These are phyloP conservation scores for Drosophila sulfurigaster DNA, from an alignment of 1,140 invertebrate genomes.

Conservation along the genomic window DNA sequence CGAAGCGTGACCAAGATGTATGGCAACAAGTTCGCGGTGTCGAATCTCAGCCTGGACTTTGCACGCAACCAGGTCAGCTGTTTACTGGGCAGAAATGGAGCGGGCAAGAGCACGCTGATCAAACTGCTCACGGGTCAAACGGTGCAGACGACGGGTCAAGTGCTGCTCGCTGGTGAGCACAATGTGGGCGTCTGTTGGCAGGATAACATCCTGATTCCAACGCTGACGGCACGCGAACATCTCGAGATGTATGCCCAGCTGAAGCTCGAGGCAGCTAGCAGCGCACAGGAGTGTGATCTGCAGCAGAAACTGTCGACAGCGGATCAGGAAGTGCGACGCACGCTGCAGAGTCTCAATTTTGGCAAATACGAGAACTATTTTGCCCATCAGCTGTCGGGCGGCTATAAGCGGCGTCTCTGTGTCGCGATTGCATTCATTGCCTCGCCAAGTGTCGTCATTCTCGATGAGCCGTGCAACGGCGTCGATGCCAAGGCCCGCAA, in stretches of 20 bases:
- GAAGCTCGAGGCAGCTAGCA: slow-evolving; percentile 54
- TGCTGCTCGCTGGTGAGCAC: slow-evolving; percentile 83
- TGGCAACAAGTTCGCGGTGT: slow-evolving; percentile 86
- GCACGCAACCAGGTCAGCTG: slow-evolving; percentile 88
- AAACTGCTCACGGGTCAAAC: slow-evolving; percentile 89
- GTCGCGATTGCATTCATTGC: slow-evolving; percentile 90
- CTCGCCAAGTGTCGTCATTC: slow-evolving; percentile 89
- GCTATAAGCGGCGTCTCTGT: slow-evolving; percentile 87
- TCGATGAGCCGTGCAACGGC: slow-evolving; percentile 93
- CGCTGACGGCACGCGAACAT: slow-evolving; percentile 92
- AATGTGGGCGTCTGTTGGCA: slow-evolving; percentile 93
- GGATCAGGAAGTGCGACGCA: slow-evolving; percentile 82
- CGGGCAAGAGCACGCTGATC: slow-evolving; percentile 93
- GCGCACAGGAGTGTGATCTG: background rate
- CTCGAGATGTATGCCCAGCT: slow-evolving; percentile 90
- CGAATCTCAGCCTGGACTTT: slow-evolving; percentile 87
- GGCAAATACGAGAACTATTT: slow-evolving; percentile 86
- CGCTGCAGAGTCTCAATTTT: slow-evolving; percentile 87
- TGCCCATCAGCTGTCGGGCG: slow-evolving; percentile 87
- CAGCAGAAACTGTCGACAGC: slow-evolving; percentile 10
- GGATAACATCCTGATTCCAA: slow-evolving; percentile 92
- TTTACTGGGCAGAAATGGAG: slow-evolving; percentile 94
- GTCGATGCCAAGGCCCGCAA: slow-evolving; percentile 91
- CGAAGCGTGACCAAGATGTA: slow-evolving; percentile 86
- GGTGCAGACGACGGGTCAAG: slow-evolving; percentile 87